Conservation (phyloP, 2,797 vertebrate species). For the Bovichtus diacanthus region DNA sequence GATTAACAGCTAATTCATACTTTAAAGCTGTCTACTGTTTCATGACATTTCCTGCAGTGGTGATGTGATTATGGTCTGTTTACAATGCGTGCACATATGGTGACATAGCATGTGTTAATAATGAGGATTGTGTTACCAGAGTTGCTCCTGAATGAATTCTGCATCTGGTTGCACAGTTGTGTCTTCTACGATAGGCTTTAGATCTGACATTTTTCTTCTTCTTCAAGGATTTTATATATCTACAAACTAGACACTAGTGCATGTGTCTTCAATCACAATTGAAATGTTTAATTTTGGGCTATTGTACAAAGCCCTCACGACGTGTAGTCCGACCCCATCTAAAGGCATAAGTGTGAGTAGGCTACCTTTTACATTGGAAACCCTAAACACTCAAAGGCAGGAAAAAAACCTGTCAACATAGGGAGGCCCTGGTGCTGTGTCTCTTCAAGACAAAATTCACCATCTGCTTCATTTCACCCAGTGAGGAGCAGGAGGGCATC, state of each 20-base stretch:
- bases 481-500: constrained; percentile 9
- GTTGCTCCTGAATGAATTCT: not conserved
- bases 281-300: not conserved
- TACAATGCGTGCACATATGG: constrained; percentile 33
- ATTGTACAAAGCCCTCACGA: not conserved
- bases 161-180: constrained; percentile 7
- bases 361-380: not conserved
- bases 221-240: not conserved
- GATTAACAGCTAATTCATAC: constrained; percentile 22
- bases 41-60: constrained; percentile 3
- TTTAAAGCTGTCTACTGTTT: not conserved
- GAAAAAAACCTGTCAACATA: not conserved
- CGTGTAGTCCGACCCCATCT: not conserved
- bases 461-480: constrained; percentile 40
- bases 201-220: not conserved
- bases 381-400: not conserved
- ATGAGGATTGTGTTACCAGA: constrained; percentile 8
- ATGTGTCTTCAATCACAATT: not conserved
- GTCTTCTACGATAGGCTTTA: not conserved
- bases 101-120: constrained; percentile 23
- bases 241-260: not conserved
- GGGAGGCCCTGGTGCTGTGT: not conserved
- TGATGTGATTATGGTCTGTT: constrained; percentile 10
- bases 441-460: not conserved
- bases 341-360: not conserved